These are phyloP conservation scores for Portunus trituberculatus DNA, from an alignment of 1,140 invertebrate species.

Conservation along the genomic window DNA sequence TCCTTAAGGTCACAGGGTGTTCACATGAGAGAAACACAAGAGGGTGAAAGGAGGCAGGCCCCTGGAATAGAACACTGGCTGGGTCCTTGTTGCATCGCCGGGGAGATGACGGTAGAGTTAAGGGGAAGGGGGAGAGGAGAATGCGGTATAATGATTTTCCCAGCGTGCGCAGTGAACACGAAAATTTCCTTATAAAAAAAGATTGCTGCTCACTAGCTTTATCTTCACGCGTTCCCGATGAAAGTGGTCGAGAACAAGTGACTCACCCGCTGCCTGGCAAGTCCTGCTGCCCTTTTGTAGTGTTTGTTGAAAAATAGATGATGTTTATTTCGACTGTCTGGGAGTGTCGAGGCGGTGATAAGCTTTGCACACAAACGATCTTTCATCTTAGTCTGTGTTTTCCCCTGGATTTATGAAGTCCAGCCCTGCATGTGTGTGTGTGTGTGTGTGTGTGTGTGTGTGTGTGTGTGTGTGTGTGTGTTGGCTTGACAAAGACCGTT, in stretches of 20 bases:
- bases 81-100: not conserved
- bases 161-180: not conserved
- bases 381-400: not conserved
- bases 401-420: not conserved
- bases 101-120: not conserved
- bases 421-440: not conserved
- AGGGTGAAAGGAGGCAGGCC: not conserved
- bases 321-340: not conserved
- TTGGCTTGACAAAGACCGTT: not conserved
- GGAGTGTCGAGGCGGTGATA: not conserved
- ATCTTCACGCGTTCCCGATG: not conserved
- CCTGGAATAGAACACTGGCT: not conserved
- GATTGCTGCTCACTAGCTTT: not conserved
- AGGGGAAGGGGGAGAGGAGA: not conserved
- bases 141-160: not conserved
- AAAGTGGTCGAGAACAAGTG: not conserved
- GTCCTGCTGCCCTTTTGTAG: not conserved
- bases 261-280: not conserved
- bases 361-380: not conserved
- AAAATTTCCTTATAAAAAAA: not conserved
- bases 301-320: not conserved
- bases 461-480: not conserved
- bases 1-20: not conserved
- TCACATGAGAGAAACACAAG: not conserved
- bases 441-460: too few relatives aligned